Evolutionary conservation across 2,888 invertebrate genomes (phyloP).

Genomic region (Drosophila colorata): DNA sequence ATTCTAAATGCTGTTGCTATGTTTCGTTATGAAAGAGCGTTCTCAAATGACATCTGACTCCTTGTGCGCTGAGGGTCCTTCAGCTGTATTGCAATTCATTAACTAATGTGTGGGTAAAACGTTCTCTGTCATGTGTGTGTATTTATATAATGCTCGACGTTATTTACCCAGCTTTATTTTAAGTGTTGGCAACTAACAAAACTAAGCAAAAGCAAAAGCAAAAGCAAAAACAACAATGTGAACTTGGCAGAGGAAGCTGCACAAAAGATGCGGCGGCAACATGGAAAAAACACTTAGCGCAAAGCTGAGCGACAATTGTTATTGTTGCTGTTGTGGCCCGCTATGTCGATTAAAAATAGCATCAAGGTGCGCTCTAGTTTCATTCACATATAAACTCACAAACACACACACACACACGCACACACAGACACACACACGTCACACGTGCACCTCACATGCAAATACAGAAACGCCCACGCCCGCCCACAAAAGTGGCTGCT

Average conservation of each 20-base stretch:
- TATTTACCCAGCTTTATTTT: constrained; percentile 59
- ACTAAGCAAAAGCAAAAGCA: constrained; percentile 16
- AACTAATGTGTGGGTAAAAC: constrained; percentile 47
- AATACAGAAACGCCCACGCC: constrained; percentile 26
- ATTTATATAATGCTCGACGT: constrained; percentile 67
- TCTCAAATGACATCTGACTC: not conserved
- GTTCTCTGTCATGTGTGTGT: constrained; percentile 36
- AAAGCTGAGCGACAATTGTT: constrained; percentile 72
- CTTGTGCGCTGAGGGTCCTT: constrained; percentile 13
- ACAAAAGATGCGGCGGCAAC: constrained; percentile 40
- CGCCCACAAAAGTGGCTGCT: constrained; percentile 46
- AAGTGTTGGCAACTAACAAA: constrained; percentile 59
- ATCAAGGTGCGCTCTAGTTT: constrained; percentile 77
- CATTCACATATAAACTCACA: constrained; percentile 30
- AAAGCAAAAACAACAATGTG: constrained; percentile 22
- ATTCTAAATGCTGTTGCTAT: not conserved
- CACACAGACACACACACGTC: constrained; percentile 11
- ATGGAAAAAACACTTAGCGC: constrained; percentile 61
- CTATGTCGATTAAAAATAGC: constrained; percentile 69
- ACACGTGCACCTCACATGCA: not conserved
- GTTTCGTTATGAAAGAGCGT: not conserved
- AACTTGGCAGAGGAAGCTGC: constrained; percentile 45
- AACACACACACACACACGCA: not conserved
- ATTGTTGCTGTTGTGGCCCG: constrained; percentile 30
- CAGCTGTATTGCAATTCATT: constrained; percentile 41